These are phyloP conservation scores for Parotocinclus haroldoi DNA, from an alignment of 2,797 vertebrate species.

Conservation along the genomic window DNA sequence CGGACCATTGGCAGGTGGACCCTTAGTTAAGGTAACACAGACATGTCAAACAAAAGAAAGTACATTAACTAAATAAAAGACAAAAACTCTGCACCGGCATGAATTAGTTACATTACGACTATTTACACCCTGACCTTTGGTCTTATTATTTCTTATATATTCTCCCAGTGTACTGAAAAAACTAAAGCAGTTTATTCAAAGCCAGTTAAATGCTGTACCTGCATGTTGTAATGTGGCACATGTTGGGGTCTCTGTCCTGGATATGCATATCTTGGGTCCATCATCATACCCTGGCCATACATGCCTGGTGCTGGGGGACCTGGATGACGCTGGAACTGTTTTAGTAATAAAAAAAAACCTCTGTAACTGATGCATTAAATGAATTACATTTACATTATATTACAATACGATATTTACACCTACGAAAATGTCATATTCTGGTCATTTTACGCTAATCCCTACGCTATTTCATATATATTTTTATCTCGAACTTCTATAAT, in stretches of 20 bases:
- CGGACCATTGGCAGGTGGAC: constrained; percentile 72
- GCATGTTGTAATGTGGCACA: constrained; percentile 77
- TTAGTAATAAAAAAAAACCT: background rate
- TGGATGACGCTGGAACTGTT: constrained; percentile 62
- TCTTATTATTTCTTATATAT: too few species aligned
- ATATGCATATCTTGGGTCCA: constrained; percentile 75
- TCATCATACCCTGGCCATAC: constrained; percentile 73
- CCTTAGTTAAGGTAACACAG: constrained; percentile 57
- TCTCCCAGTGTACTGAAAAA: too few species aligned
- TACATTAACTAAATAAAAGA: background rate
- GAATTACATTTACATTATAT: too few species aligned
- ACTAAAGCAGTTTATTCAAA: too few species aligned
- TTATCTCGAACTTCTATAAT: too few species aligned
- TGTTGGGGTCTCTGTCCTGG: constrained; percentile 67
- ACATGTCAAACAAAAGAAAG: background rate
- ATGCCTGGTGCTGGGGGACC: constrained; percentile 72
- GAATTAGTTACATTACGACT: too few species aligned
- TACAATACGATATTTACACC: too few species aligned
- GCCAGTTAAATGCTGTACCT: constrained; percentile 66
- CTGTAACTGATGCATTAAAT: background rate
- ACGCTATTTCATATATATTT: too few species aligned
- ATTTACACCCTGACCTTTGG: too few species aligned
- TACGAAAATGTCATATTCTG: too few species aligned
- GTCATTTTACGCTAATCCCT: too few species aligned
- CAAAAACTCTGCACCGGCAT: background rate